Percentiles rank a stretch among this genome's conserved stretches.
phyloP scores from a whole-genome alignment of 1,140 invertebrate species.

The Drosophila rufa region DNA sequence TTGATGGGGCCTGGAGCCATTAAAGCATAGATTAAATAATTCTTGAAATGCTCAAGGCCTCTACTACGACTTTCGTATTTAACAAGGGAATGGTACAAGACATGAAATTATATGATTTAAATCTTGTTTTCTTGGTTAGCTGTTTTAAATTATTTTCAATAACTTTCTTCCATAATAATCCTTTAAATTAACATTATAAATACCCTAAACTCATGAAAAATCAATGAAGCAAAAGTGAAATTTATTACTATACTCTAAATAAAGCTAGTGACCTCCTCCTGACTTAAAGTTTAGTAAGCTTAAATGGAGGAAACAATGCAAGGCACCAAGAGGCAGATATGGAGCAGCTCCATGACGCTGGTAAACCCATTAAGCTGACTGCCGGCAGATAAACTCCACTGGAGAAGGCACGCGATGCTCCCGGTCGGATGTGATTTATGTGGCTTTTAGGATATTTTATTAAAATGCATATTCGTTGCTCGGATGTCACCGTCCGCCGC shows the following conservation, averaged over 20 bases:
- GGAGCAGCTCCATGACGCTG: constrained; percentile 8
- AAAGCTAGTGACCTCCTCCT: not conserved
- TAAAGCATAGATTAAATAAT: constrained; percentile 34
- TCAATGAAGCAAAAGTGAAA: not conserved
- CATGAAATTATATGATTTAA: too few species aligned
- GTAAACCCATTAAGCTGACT: constrained; percentile 34
- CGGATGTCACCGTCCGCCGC: constrained; percentile 66
- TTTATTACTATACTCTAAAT: not conserved
- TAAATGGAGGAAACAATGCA: constrained; percentile 9
- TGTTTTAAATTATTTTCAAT: not conserved
- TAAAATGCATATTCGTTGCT: constrained; percentile 85
- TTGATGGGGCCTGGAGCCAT: constrained; percentile 36
- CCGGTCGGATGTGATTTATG: constrained; percentile 77
- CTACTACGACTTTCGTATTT: not conserved
- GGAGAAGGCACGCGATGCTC: constrained; percentile 34
- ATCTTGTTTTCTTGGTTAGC: too few species aligned
- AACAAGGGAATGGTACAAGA: not conserved
- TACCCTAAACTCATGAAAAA: not conserved
- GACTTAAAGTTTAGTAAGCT: constrained; percentile 1
- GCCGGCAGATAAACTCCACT: constrained; percentile 35
- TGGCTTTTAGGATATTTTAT: constrained; percentile 85
- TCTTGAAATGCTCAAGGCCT: not conserved
- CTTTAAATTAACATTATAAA: not conserved
- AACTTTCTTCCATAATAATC: not conserved
- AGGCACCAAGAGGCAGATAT: constrained; percentile 2